phyloP scores from a whole-genome alignment of 2,113 vertebrate genomes.

The Myiopsitta monachus region DNA sequence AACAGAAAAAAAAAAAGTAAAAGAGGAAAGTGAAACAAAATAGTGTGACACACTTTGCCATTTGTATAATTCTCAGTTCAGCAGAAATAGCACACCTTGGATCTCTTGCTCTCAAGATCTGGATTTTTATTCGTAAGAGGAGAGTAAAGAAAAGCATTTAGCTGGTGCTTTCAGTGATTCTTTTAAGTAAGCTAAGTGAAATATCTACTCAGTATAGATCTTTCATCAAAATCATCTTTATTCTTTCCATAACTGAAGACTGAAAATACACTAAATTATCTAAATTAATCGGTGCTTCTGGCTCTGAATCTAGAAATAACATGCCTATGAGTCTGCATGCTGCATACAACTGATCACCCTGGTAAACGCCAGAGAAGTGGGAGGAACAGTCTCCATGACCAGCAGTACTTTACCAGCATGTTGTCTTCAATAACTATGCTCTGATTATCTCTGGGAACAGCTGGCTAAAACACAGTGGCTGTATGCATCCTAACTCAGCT shows the following conservation, averaged over 20 bases:
- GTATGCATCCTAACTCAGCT: background rate
- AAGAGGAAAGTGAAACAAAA: background rate
- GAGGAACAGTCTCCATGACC: background rate
- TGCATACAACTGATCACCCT: background rate
- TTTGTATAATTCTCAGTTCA: background rate
- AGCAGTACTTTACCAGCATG: background rate
- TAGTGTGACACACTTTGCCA: background rate
- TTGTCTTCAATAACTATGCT: background rate
- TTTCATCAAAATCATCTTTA: background rate
- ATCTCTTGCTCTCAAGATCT: background rate
- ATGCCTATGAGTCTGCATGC: background rate
- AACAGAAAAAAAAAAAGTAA: background rate
- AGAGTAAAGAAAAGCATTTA: background rate
- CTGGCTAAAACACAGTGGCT: background rate
- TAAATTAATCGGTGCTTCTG: background rate
- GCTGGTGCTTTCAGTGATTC: background rate
- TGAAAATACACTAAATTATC: background rate
- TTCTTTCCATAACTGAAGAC: background rate
- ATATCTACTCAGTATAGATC: background rate
- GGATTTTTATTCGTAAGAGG: background rate
- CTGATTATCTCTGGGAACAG: background rate
- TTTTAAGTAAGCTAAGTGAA: background rate
- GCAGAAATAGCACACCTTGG: background rate
- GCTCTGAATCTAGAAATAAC: background rate
- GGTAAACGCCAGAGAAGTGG: background rate